Base-by-base conservation (phyloP, 2,797 vertebrate genomes). In the Myotis findleyi region DNA sequence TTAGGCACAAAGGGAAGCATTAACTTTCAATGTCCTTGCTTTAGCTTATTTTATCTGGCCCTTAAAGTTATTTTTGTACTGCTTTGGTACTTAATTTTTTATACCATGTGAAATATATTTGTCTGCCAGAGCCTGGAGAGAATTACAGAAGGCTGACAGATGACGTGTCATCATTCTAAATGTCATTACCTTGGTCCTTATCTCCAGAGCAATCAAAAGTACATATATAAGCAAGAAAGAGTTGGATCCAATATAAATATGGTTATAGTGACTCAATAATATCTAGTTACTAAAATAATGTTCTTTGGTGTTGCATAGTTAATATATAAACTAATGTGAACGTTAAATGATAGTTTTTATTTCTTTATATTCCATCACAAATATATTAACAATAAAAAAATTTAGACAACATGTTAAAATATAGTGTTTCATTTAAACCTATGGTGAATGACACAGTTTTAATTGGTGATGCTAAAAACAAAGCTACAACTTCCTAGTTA, bases 161-260 rank as follows among this genome's bases (percentile, higher is more conserved):
- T 93, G 91, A 96, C 80, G 44, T 95, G 96, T 95, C 93, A 93
- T 97, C 92, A 93, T 55, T 97, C 47, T 92, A 97, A 97, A 97
- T 96, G 23, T 95, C 81, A 96, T 97, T 97, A 93, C 38, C 89
- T 64, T 97, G 49, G 33, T 76, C 95, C 38, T 49, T 96, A 44
- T 96, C 87, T 95, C 93, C 62, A n/a, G 62, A 93, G 8, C 33
- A 96, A 97, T 87, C 0, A 38, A 66, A 88, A 93, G 44, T 83
- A 11, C 38, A 72, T 55, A 33, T 87, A 53, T 95, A 94, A 91
- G 62, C 6, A 49, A 5, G 57, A 51, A 59, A 21, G 91, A 55
- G 96, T 91, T 86, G 82, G 10, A 94, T 94, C 36, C 13, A 95
- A 75, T 23, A 95, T 68, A 97, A 71, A 21, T 33, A 41, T 96